These are phyloP conservation scores for Mnemiopsis leidyi DNA, from an alignment of 37 sponge, comb jelly and placozoan species.

Conservation along the genomic window DNA sequence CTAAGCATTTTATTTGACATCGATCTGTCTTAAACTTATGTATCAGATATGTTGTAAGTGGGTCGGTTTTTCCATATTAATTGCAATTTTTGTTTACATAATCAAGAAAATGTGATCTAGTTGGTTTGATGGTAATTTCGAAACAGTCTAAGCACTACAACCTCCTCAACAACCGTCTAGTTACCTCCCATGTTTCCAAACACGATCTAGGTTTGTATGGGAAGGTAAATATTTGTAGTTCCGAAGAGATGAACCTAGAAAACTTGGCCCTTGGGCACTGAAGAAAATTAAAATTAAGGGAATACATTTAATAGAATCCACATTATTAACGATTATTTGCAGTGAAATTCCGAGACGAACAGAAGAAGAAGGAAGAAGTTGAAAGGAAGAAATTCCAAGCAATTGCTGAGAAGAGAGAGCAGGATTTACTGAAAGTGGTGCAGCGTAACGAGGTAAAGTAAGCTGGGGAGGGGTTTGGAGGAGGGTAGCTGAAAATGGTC, in stretches of 20 bases:
- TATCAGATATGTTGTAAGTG: background rate
- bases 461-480: too few relatives aligned
- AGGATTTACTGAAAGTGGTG: background rate
- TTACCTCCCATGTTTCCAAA: slow-evolving; percentile 7
- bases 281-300: too few relatives aligned
- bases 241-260: too few relatives aligned
- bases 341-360: slow-evolving; percentile 34
- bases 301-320: too few relatives aligned
- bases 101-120: too few relatives aligned
- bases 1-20: background rate
- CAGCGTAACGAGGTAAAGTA: slow-evolving; percentile 25
- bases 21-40: background rate
- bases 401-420: background rate
- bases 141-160: background rate
- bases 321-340: too few relatives aligned
- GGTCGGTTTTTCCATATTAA: too few relatives aligned
- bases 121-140: slow-evolving; percentile 7
- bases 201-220: slow-evolving; percentile 4
- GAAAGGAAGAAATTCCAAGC: background rate
- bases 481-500: too few relatives aligned
- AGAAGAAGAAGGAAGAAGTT: slow-evolving; percentile 19
- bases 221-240: too few relatives aligned
- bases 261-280: too few relatives aligned
- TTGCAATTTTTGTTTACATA: too few relatives aligned
- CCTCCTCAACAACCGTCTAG: background rate